A percentile compares a stretch with the other conserved stretches of the same genome.
These are phyloP conservation scores for Macrobrachium nipponense DNA, from an alignment of 1,140 invertebrate species.

Conservation along the genomic window DNA sequence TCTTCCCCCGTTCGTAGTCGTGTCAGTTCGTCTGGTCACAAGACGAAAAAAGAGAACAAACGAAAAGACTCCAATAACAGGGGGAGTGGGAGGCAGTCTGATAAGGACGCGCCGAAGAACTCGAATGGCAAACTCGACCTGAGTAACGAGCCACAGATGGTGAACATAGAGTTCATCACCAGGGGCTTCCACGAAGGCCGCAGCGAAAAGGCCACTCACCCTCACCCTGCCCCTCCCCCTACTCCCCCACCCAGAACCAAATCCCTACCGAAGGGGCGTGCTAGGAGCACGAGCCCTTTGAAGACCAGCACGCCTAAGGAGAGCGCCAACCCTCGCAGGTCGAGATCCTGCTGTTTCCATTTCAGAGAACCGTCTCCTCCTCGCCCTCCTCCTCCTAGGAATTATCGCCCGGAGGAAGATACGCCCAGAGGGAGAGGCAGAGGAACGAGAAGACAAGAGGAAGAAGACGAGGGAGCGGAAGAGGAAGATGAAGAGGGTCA, in stretches of 20 bases:
- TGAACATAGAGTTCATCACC: slow-evolving; percentile 54
- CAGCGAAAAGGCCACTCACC: neutral
- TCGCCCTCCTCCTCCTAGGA: neutral
- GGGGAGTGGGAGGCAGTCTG: too few relatives aligned
- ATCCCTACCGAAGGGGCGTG: slow-evolving; percentile 21
- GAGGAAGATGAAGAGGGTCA: neutral
- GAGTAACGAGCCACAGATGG: slow-evolving; percentile 12
- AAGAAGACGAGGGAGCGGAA: neutral
- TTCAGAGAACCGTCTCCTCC: slow-evolving; percentile 8
- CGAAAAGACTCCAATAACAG: too few relatives aligned
- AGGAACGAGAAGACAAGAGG: too few relatives aligned
- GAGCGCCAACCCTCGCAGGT: slow-evolving; percentile 13
- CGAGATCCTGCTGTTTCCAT: slow-evolving; percentile 48
- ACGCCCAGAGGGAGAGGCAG: too few relatives aligned
- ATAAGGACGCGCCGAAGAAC: too few relatives aligned
- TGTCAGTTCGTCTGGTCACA: too few relatives aligned
- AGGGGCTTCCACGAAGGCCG: neutral
- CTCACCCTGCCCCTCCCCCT: slow-evolving; percentile 1
- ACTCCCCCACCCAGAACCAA: slow-evolving; percentile 17
- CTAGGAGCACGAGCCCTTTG: slow-evolving; percentile 32
- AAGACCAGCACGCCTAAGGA: slow-evolving; percentile 19
- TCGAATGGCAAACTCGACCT: neutral
- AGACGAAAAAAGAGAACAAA: too few relatives aligned
- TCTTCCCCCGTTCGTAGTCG: too few relatives aligned
- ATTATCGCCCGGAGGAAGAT: too few relatives aligned